These are phyloP conservation scores for Aurelia coerulea DNA, from an alignment of 30 jellyfish, hydroid and myxozoan species.

Conservation along the genomic window DNA sequence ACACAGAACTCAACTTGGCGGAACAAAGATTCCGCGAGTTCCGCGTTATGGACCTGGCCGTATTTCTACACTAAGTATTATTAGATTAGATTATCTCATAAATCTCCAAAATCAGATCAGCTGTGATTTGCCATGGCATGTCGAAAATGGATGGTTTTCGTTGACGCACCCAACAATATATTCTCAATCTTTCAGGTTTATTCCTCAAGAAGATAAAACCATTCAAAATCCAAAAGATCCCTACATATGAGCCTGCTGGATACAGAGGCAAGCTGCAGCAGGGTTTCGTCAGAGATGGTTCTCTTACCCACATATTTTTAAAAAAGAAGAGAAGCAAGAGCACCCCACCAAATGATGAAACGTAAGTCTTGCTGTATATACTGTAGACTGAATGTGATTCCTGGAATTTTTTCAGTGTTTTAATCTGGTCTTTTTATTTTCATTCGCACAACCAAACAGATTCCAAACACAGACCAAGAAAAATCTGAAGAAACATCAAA, in stretches of 20 bases:
- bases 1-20: too few species aligned
- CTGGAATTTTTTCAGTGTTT: too few species aligned
- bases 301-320: slow-evolving; percentile 61
- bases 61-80: too few species aligned
- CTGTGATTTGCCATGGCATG: too few species aligned
- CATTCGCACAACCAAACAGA: background rate
- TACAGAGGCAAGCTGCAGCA: slow-evolving; percentile 79
- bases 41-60: too few species aligned
- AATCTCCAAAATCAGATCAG: too few species aligned
- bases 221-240: slow-evolving; percentile 30
- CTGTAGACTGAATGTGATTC: too few species aligned
- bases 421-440: too few species aligned
- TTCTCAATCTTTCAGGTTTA: slow-evolving; percentile 65
- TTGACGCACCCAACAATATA: background rate
- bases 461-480: background rate
- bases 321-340: slow-evolving; percentile 3
- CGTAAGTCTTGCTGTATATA: background rate
- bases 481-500: too few species aligned
- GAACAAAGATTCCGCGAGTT: too few species aligned
- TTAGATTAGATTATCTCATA: too few species aligned
- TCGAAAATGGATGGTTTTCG: too few species aligned
- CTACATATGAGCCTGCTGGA: slow-evolving; percentile 82
- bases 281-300: slow-evolving; percentile 68
- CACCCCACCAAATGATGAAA: background rate
- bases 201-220: slow-evolving; percentile 52